A percentile compares a stretch with the other conserved stretches of the same genome.
Evolutionary conservation across 2,797 vertebrate species (phyloP).

Genomic region (Mormyrus proboscirostris): DNA sequence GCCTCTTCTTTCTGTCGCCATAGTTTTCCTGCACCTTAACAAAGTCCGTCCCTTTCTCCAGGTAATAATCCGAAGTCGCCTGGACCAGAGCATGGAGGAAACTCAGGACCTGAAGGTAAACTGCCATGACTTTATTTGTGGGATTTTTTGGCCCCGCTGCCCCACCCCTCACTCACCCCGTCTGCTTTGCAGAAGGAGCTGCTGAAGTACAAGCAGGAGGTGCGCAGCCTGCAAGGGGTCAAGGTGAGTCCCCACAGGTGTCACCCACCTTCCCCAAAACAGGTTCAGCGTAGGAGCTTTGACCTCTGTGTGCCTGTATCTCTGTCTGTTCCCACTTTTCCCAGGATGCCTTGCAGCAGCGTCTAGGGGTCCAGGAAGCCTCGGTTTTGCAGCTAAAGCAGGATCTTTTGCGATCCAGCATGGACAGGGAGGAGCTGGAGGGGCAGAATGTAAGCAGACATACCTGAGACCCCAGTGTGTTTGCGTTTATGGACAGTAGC

Average conservation of each 20-base stretch:
- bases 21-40: not conserved
- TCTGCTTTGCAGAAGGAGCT: constrained; percentile 76
- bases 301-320: not conserved
- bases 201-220: constrained; percentile 84
- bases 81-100: constrained; percentile 94
- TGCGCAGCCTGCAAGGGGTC: constrained; percentile 83
- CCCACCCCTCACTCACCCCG: not conserved
- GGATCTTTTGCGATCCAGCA: constrained; percentile 79
- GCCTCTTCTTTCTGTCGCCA: not conserved
- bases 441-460: constrained; percentile 80
- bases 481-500: not conserved
- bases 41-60: constrained; percentile 47
- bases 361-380: constrained; percentile 78
- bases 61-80: constrained; percentile 83
- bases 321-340: constrained; percentile 15
- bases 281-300: not conserved
- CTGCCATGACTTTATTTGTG: not conserved
- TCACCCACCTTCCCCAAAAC: not conserved
- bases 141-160: not conserved
- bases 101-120: constrained; percentile 85
- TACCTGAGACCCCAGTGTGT: not conserved
- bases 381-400: constrained; percentile 93
- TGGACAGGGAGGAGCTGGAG: constrained; percentile 82
- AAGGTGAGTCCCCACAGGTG: constrained; percentile 68
- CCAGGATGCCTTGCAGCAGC: constrained; percentile 90